Evolutionary conservation across 2,797 vertebrate genomes (phyloP).

Genomic region (Sebastes trivittatus): DNA sequence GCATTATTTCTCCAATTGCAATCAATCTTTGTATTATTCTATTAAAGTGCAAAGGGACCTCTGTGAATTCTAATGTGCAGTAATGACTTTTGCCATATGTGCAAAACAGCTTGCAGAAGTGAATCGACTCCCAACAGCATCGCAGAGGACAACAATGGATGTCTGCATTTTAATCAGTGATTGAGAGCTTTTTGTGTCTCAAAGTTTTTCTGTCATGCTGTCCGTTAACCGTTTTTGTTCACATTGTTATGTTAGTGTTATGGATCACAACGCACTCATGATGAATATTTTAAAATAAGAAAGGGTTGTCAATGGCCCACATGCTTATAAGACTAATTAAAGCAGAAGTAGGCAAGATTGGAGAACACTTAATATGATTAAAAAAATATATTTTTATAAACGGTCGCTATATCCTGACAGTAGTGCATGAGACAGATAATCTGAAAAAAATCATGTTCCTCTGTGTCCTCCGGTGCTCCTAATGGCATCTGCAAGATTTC

Average conservation of each 20-base stretch:
- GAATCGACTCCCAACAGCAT: conserved; percentile 57
- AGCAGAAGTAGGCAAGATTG: too few species aligned
- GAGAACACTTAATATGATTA: too few species aligned
- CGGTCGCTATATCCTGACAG: too few species aligned
- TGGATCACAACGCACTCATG: neutral
- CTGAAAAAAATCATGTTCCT: too few species aligned
- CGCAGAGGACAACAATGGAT: conserved; percentile 41
- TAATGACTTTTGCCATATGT: conserved; percentile 79
- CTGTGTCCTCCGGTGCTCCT: too few species aligned
- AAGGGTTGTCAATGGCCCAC: neutral
- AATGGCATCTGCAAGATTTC: too few species aligned
- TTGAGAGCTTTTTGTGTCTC: conserved; percentile 6
- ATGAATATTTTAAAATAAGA: neutral
- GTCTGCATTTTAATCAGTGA: conserved; percentile 51
- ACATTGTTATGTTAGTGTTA: neutral
- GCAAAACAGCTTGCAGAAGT: conserved; percentile 69
- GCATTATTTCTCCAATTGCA: conserved; percentile 36
- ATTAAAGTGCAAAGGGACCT: conserved; percentile 57
- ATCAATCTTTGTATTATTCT: conserved; percentile 66
- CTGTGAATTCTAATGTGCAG: conserved; percentile 72
- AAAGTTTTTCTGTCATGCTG: neutral
- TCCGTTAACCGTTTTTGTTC: neutral
- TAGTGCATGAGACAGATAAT: too few species aligned
- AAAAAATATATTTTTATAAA: too few species aligned
- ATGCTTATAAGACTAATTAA: conserved; percentile 1